These are phyloP conservation scores for Drosophila pegasa DNA, from an alignment of 2,888 invertebrate species.

Conservation along the genomic window DNA sequence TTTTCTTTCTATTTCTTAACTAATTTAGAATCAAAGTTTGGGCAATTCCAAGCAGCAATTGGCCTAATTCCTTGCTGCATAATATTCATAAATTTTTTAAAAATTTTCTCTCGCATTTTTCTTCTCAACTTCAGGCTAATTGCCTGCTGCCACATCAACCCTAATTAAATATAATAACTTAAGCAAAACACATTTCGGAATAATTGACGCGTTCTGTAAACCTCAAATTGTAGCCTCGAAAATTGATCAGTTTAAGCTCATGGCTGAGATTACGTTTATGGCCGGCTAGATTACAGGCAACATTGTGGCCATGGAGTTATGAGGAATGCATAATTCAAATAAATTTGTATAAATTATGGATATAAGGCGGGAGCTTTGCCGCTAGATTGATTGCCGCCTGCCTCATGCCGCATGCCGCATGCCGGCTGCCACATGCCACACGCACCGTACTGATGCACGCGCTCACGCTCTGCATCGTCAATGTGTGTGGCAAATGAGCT, in stretches of 20 bases:
- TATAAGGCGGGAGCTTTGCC: constrained; percentile 23
- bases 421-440: constrained; percentile 49
- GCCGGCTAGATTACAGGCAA: constrained; percentile 15
- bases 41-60: too few species aligned
- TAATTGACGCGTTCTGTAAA: constrained; percentile 14
- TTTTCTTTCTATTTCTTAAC: too few species aligned
- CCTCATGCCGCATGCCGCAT: constrained; percentile 46
- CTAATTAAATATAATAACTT: neutral
- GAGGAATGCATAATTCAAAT: constrained; percentile 53
- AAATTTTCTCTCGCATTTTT: neutral
- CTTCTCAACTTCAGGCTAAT: neutral
- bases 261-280: constrained; percentile 36
- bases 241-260: constrained; percentile 42
- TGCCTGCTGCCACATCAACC: neutral
- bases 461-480: constrained; percentile 26
- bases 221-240: constrained; percentile 18
- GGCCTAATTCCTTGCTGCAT: neutral
- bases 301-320: constrained; percentile 32
- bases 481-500: constrained; percentile 79
- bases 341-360: constrained; percentile 54
- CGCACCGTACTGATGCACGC: constrained; percentile 16
- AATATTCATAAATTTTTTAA: neutral
- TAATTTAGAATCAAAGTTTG: neutral
- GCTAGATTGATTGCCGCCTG: constrained; percentile 51
- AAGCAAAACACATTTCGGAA: constrained; percentile 3